These are phyloP conservation scores for Ginglymostoma cirratum DNA, from an alignment of 2,113 vertebrate genomes.

Conservation along the genomic window DNA sequence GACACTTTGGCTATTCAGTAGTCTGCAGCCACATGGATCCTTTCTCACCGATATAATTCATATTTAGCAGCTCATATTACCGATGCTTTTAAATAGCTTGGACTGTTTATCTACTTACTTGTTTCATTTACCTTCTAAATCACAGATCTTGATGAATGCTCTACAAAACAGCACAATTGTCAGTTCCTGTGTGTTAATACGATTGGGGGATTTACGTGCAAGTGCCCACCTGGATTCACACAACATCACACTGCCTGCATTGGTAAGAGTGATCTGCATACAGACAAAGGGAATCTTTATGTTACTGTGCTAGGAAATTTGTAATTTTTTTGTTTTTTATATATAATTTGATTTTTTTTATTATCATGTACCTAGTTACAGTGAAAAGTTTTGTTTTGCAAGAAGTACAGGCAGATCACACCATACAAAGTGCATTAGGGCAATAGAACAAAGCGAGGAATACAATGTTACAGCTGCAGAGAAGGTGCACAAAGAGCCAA, in stretches of 20 bases:
- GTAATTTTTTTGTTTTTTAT: background rate
- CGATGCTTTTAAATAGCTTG: background rate
- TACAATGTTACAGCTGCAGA: no score
- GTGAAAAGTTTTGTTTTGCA: no score
- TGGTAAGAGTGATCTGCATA: conserved; percentile 56
- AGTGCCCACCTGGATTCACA: conserved; percentile 73
- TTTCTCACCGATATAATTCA: background rate
- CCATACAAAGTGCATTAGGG: no score
- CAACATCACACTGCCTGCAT: conserved; percentile 76
- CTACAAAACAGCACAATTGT: conserved; percentile 73
- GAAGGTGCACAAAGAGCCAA: no score
- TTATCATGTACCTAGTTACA: no score
- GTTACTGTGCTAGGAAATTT: background rate
- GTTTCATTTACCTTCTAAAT: conserved; percentile 41
- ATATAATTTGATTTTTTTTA: no score
- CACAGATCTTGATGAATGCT: conserved; percentile 77
- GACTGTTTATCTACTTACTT: background rate
- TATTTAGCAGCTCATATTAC: background rate
- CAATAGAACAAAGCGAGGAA: no score
- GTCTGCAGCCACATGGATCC: background rate
- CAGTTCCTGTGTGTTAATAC: conserved; percentile 76
- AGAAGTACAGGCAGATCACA: no score
- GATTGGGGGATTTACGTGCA: conserved; percentile 74
- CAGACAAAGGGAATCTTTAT: background rate
- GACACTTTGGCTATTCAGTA: background rate